Conservation (phyloP, 2,888 invertebrate genomes). For the Ophion costatus region DNA sequence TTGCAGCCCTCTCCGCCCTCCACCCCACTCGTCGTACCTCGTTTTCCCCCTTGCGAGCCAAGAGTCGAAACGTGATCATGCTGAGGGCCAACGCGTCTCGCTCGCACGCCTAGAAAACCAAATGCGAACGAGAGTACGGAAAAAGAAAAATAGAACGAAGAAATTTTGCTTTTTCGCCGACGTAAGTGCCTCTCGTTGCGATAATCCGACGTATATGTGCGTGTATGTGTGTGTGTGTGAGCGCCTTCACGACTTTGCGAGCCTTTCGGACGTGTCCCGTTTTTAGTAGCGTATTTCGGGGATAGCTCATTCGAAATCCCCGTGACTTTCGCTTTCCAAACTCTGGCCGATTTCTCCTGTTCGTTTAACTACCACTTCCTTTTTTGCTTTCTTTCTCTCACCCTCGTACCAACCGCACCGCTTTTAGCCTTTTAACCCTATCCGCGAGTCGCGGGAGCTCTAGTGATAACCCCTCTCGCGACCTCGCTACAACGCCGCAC, state of each 20-base stretch:
- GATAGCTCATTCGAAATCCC: slow-evolving; percentile 66
- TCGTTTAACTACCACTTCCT: slow-evolving; percentile 5
- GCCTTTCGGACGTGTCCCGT: slow-evolving; percentile 47
- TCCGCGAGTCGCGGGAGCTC: slow-evolving; percentile 52
- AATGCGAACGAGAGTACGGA: background rate
- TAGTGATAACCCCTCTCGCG: slow-evolving; percentile 64
- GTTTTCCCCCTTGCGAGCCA: slow-evolving; percentile 6
- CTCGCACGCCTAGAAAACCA: background rate
- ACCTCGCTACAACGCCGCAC: slow-evolving; percentile 61
- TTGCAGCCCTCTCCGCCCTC: slow-evolving; percentile 16
- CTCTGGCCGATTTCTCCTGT: slow-evolving; percentile 34
- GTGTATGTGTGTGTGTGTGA: background rate
- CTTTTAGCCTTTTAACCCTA: slow-evolving; percentile 54
- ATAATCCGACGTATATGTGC: slow-evolving; percentile 17
- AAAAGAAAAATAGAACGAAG: background rate
- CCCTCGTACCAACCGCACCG: slow-evolving; percentile 19
- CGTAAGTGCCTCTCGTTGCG: slow-evolving; percentile 24
- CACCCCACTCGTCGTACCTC: background rate
- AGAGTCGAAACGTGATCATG: slow-evolving; percentile 38
- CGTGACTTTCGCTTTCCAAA: slow-evolving; percentile 43
- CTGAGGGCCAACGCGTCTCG: slow-evolving; percentile 41
- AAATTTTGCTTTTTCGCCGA: slow-evolving; percentile 22
- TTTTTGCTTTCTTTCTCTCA: slow-evolving; percentile 16
- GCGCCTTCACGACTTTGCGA: background rate
- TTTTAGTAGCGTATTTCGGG: slow-evolving; percentile 75